These are phyloP conservation scores for Ceratotherium simum DNA, from an alignment of 2,113 vertebrate genomes.

Conservation along the genomic window DNA sequence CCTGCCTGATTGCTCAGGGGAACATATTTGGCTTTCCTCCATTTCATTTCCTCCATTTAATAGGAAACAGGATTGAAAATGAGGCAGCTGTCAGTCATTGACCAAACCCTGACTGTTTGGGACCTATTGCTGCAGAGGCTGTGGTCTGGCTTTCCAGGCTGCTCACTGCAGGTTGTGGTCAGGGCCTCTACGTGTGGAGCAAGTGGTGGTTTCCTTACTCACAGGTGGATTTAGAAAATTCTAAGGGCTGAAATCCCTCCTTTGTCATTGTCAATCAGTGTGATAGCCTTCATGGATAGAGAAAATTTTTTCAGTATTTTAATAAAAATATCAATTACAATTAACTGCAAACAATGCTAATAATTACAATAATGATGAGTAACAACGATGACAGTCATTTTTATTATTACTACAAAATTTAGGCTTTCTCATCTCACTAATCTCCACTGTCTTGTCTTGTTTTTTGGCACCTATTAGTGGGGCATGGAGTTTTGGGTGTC, in stretches of 20 bases:
- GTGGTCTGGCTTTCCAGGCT: not conserved
- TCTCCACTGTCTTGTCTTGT: no score
- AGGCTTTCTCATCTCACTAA: no score
- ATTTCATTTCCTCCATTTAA: not conserved
- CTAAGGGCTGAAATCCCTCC: not conserved
- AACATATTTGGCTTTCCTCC: not conserved
- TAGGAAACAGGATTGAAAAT: no score
- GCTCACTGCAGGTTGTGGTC: rapidly evolving
- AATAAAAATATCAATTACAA: not conserved
- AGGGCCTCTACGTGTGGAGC: not conserved
- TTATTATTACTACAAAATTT: rapidly evolving
- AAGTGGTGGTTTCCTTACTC: not conserved
- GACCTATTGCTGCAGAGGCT: not conserved
- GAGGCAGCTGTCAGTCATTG: not conserved
- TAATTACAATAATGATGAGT: not conserved
- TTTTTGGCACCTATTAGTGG: no score
- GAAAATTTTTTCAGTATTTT: not conserved
- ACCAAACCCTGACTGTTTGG: no score
- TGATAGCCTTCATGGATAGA: no score
- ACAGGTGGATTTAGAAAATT: not conserved
- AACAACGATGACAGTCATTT: not conserved
- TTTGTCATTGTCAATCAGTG: not conserved
- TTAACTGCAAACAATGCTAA: not conserved
- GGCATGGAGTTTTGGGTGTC: no score
- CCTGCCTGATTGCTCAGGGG: not conserved